phyloP scores from a whole-genome alignment of 2,113 vertebrate species.

The Vidua chalybeata region DNA sequence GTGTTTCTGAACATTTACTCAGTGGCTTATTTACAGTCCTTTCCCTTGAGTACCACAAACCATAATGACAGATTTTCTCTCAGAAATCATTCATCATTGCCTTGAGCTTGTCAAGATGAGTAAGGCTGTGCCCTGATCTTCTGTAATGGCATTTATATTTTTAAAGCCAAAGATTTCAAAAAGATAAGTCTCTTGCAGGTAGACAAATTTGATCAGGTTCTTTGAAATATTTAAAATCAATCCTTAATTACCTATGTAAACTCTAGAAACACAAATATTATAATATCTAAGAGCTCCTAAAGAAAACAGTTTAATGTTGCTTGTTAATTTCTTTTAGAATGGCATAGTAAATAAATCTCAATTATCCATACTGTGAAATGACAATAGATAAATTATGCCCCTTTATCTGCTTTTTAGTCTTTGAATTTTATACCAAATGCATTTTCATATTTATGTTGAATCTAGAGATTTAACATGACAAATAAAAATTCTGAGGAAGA shows the following conservation, averaged over 20 bases:
- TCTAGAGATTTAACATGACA: background rate
- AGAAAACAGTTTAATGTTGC: background rate
- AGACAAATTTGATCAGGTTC: background rate
- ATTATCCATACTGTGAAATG: background rate
- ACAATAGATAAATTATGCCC: background rate
- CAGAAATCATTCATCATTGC: constrained; percentile 3
- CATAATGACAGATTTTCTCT: background rate
- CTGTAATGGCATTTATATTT: background rate
- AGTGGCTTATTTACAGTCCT: constrained; percentile 17
- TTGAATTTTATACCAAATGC: background rate
- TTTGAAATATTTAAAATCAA: background rate
- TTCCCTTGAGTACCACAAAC: background rate
- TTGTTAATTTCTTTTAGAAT: background rate
- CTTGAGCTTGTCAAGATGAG: constrained; percentile 8
- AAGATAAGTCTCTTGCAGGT: background rate
- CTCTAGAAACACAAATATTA: background rate
- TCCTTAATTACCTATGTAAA: background rate
- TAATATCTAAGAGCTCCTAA: background rate
- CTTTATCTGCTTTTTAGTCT: background rate
- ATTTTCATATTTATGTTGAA: background rate
- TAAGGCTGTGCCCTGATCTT: background rate
- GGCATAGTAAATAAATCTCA: background rate
- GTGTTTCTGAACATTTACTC: background rate
- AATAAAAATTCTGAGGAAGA: background rate
- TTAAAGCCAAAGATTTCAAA: background rate